Percentiles rank a stretch among this genome's conserved stretches.
phyloP scores from a whole-genome alignment of 2,888 invertebrate species.

The Athalia rosae region DNA sequence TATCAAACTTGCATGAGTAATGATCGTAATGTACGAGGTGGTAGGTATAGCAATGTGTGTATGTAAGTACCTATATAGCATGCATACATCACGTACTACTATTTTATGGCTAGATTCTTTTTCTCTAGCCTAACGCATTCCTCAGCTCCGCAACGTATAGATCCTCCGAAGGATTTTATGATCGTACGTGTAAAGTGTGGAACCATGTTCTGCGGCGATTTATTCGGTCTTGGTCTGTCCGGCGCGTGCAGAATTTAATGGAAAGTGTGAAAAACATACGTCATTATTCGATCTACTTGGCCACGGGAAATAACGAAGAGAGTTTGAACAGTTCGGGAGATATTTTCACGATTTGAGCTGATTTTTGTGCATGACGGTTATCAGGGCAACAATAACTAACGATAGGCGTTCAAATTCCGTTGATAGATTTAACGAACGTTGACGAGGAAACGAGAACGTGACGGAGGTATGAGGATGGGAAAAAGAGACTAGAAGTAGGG shows the following conservation, averaged over 20 bases:
- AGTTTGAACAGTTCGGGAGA: too few species aligned
- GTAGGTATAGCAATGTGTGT: background rate
- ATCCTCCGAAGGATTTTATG: background rate
- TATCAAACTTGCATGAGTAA: background rate
- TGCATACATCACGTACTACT: too few species aligned
- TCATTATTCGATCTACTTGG: too few species aligned
- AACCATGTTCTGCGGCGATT: conserved; percentile 10
- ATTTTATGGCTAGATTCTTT: too few species aligned
- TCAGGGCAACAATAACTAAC: background rate
- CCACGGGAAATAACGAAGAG: too few species aligned
- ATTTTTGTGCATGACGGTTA: too few species aligned
- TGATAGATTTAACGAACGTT: background rate
- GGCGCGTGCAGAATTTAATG: too few species aligned
- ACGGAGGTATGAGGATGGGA: background rate
- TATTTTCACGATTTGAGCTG: too few species aligned
- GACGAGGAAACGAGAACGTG: background rate
- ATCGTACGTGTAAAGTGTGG: conserved; percentile 11
- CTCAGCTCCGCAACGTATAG: background rate
- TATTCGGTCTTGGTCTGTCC: background rate
- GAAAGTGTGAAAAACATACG: too few species aligned
- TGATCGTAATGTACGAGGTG: too few species aligned
- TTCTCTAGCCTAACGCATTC: too few species aligned
- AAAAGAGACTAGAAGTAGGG: conserved; percentile 37
- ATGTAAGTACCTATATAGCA: background rate
- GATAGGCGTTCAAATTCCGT: background rate